Percentiles rank a stretch among this genome's conserved stretches.
Evolutionary conservation across 2,888 invertebrate species (phyloP).

Genomic region (Magallana nippona): DNA sequence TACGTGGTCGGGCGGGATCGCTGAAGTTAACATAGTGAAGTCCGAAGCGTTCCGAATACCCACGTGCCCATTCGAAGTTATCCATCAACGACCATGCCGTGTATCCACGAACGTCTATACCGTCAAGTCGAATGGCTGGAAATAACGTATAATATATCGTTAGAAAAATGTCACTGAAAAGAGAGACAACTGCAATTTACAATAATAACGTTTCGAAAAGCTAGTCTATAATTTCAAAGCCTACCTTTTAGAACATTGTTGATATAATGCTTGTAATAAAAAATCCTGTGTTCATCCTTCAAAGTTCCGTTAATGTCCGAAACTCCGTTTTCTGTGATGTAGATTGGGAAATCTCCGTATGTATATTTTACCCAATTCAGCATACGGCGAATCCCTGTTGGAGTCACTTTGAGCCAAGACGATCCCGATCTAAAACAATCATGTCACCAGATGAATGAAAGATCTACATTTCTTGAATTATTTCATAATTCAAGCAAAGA

Average conservation of each 20-base stretch:
- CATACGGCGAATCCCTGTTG: conserved; percentile 69
- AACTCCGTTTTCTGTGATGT: conserved; percentile 76
- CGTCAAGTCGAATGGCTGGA: conserved; percentile 68
- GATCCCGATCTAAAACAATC: conserved; percentile 60
- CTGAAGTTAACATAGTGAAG: conserved; percentile 87
- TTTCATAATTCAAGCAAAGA: no score
- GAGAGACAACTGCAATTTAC: no score
- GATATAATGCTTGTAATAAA: conserved; percentile 73
- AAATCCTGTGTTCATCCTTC: conserved; percentile 70
- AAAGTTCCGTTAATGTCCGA: conserved; percentile 66
- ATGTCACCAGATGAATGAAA: not conserved
- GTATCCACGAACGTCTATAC: conserved; percentile 83
- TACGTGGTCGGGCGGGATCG: conserved; percentile 85
- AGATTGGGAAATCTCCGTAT: conserved; percentile 66
- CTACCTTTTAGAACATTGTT: conserved; percentile 77
- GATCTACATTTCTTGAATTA: no score
- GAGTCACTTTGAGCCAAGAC: conserved; percentile 70
- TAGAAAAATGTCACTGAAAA: no score
- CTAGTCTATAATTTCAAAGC: no score
- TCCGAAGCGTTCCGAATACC: conserved; percentile 87
- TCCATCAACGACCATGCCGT: conserved; percentile 90
- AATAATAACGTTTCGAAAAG: no score
- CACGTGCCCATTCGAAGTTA: conserved; percentile 90
- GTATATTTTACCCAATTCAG: conserved; percentile 69
- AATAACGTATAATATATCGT: conserved; percentile 20